These are phyloP conservation scores for Amphipoea lucens DNA, from an alignment of 2,888 invertebrate genomes.

Conservation along the genomic window DNA sequence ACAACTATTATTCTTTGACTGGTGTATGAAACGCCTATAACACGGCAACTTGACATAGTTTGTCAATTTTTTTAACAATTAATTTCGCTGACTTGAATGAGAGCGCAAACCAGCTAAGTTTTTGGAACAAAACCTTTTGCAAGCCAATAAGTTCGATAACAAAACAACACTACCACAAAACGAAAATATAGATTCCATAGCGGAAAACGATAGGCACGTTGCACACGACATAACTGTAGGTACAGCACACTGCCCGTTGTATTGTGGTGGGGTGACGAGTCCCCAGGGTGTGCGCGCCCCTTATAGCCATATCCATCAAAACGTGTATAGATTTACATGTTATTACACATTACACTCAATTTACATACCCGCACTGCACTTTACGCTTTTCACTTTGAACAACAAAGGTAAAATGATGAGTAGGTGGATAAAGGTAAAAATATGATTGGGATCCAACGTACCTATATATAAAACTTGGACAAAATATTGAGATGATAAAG, in stretches of 20 bases:
- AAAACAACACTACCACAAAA: constrained; percentile 24
- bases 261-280: constrained; percentile 59
- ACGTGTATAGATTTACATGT: constrained; percentile 68
- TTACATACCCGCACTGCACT: constrained; percentile 64
- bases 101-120: background rate
- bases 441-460: constrained; percentile 24
- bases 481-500: background rate
- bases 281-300: constrained; percentile 65
- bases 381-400: constrained; percentile 54
- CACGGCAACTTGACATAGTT: background rate
- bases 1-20: background rate
- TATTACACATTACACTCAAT: constrained; percentile 65
- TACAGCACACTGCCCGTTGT: constrained; percentile 40
- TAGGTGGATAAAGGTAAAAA: constrained; percentile 23
- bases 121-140: background rate
- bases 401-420: constrained; percentile 41
- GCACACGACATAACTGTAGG: constrained; percentile 39
- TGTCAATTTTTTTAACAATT: too few relatives aligned
- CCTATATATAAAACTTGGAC: background rate
- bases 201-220: constrained; percentile 40
- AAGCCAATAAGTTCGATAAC: background rate
- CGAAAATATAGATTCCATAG: constrained; percentile 35
- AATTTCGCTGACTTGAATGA: too few relatives aligned
- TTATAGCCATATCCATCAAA: constrained; percentile 65
- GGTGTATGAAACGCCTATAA: background rate